phyloP scores from a whole-genome alignment of 2,888 invertebrate genomes.

The Tetrapedia diversipes region DNA sequence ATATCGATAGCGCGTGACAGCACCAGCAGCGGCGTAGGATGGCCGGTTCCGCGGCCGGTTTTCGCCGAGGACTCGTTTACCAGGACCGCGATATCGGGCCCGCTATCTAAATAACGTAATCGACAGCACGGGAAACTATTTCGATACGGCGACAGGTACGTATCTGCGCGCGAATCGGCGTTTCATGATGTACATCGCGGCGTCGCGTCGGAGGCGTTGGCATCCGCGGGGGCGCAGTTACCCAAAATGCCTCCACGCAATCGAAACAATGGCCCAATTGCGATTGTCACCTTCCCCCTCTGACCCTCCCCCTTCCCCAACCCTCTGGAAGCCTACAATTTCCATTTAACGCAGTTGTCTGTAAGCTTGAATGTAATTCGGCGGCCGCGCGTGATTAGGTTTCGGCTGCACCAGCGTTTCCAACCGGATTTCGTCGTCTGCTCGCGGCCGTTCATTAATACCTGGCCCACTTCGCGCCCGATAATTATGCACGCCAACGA shows the following conservation, averaged over 20 bases:
- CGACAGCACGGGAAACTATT: conserved; percentile 67
- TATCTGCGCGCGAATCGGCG: conserved; percentile 59
- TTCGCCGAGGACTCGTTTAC: conserved; percentile 48
- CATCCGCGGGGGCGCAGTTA: conserved; percentile 53
- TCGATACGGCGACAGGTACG: conserved; percentile 61
- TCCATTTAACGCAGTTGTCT: conserved; percentile 77
- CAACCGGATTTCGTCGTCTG: conserved; percentile 53
- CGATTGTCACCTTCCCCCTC: conserved; percentile 44
- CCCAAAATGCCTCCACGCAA: conserved; percentile 73
- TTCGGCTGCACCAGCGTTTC: conserved; percentile 64
- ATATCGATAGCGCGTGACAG: conserved; percentile 51
- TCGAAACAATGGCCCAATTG: conserved; percentile 78
- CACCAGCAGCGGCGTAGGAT: too few relatives aligned
- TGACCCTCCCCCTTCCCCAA: not conserved
- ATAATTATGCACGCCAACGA: conserved; percentile 49
- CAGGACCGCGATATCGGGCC: conserved; percentile 40
- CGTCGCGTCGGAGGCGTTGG: conserved; percentile 2
- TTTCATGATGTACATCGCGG: conserved; percentile 61
- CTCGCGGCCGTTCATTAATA: conserved; percentile 59
- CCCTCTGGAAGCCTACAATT: conserved; percentile 70
- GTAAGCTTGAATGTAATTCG: conserved; percentile 76
- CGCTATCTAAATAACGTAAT: conserved; percentile 68
- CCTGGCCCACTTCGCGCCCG: conserved; percentile 13
- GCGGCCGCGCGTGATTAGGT: conserved; percentile 70
- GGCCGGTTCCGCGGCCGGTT: conserved; percentile 14